Percentiles rank a stretch among this genome's conserved stretches.
Conservation (phyloP, 2,113 vertebrate genomes). For the Antennarius striatus region DNA sequence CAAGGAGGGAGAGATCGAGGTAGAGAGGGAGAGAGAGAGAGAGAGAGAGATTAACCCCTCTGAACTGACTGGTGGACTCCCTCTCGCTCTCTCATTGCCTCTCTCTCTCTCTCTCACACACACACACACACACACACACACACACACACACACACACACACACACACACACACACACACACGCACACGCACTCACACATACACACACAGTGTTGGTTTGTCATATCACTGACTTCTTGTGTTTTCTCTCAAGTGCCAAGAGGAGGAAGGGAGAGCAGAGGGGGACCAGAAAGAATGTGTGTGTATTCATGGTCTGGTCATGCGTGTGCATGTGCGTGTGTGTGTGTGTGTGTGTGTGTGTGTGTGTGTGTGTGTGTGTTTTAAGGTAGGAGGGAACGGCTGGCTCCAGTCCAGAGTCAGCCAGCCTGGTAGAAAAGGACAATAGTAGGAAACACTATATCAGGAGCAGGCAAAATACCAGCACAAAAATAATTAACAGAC, state of each 20-base stretch:
- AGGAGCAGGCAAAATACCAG: constrained; percentile 70
- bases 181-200: constrained; percentile 29
- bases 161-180: too few species aligned
- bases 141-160: constrained; percentile 37
- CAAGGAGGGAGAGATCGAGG: constrained; percentile 48
- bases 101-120: constrained; percentile 5
- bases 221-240: constrained; percentile 67
- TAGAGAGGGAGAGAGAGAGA: constrained; percentile 32
- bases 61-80: constrained; percentile 62
- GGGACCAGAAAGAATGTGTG: constrained; percentile 26
- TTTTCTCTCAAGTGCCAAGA: constrained; percentile 69
- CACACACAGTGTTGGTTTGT: constrained; percentile 44
- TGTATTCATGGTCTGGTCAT: constrained; percentile 20
- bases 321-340: constrained; percentile 22
- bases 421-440: constrained; percentile 70
- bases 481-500: constrained; percentile 73
- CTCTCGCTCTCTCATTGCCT: constrained; percentile 30
- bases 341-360: constrained; percentile 27
- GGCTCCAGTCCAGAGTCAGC: constrained; percentile 64
- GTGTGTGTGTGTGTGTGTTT: constrained; percentile 34
- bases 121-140: constrained; percentile 34
- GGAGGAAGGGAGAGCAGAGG: constrained; percentile 54
- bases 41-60: constrained; percentile 54
- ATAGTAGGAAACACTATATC: constrained; percentile 80
- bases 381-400: constrained; percentile 64